phyloP scores from a whole-genome alignment of 1,140 invertebrate species.

The Tachypleus tridentatus region DNA sequence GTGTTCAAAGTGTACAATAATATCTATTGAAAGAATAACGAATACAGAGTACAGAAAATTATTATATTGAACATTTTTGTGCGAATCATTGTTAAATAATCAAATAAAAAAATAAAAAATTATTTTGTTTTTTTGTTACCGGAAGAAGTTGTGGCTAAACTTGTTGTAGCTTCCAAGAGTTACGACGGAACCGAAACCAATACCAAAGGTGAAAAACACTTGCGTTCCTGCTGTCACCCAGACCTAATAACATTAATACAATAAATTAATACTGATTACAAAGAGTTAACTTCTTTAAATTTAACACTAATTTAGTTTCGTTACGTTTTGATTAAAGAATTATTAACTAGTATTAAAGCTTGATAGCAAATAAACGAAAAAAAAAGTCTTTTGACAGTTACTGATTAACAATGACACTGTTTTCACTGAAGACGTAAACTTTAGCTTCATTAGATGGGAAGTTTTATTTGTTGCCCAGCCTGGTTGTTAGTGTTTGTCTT shows the following conservation, averaged over 20 bases:
- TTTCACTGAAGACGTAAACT: no score
- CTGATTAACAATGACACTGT: no score
- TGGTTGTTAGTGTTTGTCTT: no score
- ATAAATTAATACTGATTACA: no score
- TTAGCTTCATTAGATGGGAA: no score
- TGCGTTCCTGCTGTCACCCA: slow-evolving; percentile 39
- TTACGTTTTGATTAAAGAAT: no score
- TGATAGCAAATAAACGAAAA: no score
- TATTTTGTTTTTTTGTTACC: slow-evolving; percentile 24
- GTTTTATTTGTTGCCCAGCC: no score
- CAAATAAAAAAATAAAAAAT: slow-evolving; percentile 1
- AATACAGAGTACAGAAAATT: background rate
- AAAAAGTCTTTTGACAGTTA: no score
- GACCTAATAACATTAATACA: slow-evolving; percentile 25
- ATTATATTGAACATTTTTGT: slow-evolving; percentile 3
- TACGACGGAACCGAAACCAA: slow-evolving; percentile 35
- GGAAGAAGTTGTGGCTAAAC: slow-evolving; percentile 40
- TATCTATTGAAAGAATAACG: background rate
- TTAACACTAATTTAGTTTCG: no score
- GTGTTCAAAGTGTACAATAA: background rate
- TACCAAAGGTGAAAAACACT: slow-evolving; percentile 38
- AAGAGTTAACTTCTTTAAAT: no score
- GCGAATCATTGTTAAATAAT: background rate
- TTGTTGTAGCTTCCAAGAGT: slow-evolving; percentile 42
- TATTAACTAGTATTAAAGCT: no score